Evolutionary conservation across 2,888 invertebrate species (phyloP).

Genomic region (Plebejus melissa): DNA sequence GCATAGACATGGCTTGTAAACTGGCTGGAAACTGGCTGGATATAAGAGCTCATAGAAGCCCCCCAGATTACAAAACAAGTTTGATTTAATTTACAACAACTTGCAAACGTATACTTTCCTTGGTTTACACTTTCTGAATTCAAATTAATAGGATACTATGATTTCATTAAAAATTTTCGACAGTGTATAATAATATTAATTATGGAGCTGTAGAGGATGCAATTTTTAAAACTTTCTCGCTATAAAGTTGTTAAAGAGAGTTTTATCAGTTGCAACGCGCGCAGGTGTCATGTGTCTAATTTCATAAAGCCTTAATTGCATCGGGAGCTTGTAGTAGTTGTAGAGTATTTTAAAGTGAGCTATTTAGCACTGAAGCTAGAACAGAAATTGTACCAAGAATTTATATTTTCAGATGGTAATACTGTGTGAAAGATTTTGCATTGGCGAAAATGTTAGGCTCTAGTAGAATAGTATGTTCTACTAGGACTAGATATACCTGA

Average conservation of each 20-base stretch:
- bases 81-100: not conserved
- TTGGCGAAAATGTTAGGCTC: not conserved
- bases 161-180: not conserved
- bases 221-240: not conserved
- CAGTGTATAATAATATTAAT: not conserved
- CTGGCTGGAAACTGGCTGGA: too few species aligned
- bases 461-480: not conserved
- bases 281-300: slow-evolving; percentile 1
- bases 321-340: not conserved
- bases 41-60: too few species aligned
- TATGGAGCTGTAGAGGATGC: not conserved
- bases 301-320: not conserved
- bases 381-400: not conserved
- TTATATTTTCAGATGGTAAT: not conserved
- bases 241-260: not conserved
- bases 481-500: not conserved
- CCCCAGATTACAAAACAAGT: not conserved
- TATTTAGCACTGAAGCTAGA: not conserved
- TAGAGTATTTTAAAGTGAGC: not conserved
- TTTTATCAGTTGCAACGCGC: slow-evolving; percentile 3
- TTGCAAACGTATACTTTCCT: not conserved
- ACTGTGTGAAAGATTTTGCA: not conserved
- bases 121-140: not conserved
- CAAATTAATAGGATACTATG: not conserved
- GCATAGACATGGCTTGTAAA: too few species aligned